phyloP scores from a whole-genome alignment of 2,888 invertebrate genomes.

The Hyles lineata region DNA sequence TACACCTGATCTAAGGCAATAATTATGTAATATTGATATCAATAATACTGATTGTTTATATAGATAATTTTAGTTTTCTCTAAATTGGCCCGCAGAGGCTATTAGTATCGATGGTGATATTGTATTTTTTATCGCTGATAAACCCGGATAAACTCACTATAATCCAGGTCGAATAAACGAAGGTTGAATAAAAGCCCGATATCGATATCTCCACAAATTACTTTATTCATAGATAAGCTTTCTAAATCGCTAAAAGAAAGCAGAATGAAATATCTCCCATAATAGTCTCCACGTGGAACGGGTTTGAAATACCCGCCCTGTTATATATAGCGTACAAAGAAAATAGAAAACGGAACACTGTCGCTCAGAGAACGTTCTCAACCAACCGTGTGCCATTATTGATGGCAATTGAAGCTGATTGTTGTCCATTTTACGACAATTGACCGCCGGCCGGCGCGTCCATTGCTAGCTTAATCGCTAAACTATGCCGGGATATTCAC shows the following conservation, averaged over 20 bases:
- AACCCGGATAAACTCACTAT: too few relatives aligned
- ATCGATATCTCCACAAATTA: not conserved
- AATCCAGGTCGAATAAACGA: not conserved
- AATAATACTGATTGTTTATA: not conserved
- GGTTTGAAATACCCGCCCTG: not conserved
- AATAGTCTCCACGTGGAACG: conserved; percentile 11
- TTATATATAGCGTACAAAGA: conserved; percentile 33
- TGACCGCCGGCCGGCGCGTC: conserved; percentile 48
- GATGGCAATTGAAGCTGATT: conserved; percentile 80
- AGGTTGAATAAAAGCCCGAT: not conserved
- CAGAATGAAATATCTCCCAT: not conserved
- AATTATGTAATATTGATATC: not conserved
- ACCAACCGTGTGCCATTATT: conserved; percentile 70
- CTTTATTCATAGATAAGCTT: not conserved
- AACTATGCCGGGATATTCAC: conserved; percentile 74
- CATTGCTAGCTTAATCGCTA: conserved; percentile 65
- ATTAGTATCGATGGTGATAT: not conserved
- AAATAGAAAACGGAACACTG: conserved; percentile 48
- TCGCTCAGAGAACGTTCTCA: conserved; percentile 48
- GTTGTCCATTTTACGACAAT: conserved; percentile 78
- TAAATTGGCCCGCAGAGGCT: too few relatives aligned
- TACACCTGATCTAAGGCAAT: too few relatives aligned
- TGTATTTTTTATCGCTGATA: not conserved
- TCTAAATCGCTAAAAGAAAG: not conserved
- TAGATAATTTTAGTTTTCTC: not conserved